These are phyloP conservation scores for Thripadectes ignobilis DNA, from an alignment of 2,797 vertebrate species.

Conservation along the genomic window DNA sequence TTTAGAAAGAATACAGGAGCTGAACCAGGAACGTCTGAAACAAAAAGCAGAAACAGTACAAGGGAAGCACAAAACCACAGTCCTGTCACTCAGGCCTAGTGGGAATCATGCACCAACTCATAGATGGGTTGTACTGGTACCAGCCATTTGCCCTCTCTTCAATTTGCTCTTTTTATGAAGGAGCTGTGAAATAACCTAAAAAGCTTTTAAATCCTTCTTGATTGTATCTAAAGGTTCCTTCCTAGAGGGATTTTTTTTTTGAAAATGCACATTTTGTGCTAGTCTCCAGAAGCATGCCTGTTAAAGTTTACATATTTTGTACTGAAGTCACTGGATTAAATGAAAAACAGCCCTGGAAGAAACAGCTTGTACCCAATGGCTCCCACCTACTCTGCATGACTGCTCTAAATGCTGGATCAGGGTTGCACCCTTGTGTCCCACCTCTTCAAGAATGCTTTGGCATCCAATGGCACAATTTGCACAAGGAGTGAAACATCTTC, in stretches of 20 bases:
- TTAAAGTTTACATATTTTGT: neutral
- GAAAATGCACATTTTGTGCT: neutral
- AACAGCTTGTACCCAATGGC: neutral
- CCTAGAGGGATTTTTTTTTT: neutral
- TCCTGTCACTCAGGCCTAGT: accelerated
- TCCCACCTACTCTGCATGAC: neutral
- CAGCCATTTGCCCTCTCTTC: neutral
- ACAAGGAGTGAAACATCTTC: neutral
- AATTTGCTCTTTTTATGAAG: neutral
- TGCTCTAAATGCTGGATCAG: neutral
- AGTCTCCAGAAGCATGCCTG: neutral
- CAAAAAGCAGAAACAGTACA: neutral
- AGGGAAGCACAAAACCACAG: neutral
- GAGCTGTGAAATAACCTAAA: neutral
- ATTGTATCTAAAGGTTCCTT: neutral
- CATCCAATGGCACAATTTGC: neutral
- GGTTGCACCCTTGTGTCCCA: neutral
- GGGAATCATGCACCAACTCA: neutral
- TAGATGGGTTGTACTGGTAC: neutral
- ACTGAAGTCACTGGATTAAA: neutral
- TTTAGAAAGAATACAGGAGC: neutral
- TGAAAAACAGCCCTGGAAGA: neutral
- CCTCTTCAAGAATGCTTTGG: neutral
- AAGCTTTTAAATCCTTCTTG: neutral
- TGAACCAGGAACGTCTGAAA: neutral